Evolutionary conservation across 2,888 invertebrate species (phyloP), one percentile per base, ranked within the genome.

Genomic region (Agriopis marginaria): DNA sequence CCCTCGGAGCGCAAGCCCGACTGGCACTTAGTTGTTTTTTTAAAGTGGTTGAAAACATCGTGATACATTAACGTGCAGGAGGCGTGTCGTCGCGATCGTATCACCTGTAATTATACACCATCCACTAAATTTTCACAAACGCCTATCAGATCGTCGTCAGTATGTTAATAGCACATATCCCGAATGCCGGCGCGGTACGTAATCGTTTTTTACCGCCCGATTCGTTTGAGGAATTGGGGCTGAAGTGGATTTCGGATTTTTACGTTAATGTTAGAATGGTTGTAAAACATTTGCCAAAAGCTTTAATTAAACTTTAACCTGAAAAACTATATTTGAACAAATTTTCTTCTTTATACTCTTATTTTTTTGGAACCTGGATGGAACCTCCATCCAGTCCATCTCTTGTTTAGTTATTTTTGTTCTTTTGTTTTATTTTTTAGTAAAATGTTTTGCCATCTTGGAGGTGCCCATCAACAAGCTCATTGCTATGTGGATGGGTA

Each of bases 61-160:
- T 81, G 81, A 77, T 81, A 81, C 80, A 83, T 84, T 85, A 86
- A 82, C 79, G 76, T 72, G 77, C 79, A 72, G 86, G 78, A 80
- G 91, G 91, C 87, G 90, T 89, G 86, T 82, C 85, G 79, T 78
- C 75, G 74, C 78, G 91, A 91, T 91, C 74, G 77, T 91, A 91
- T 91, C 91, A 68, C 76, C 84, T 80, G 89, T 91, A 91, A 91
- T 91, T 91, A 90, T 86, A 87, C 79, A 83, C 87, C 86, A 85
- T 89, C 86, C 88, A 90, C 89, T 87, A 91, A 91, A 90, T 92
- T 91, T 91, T 88, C 90, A 88, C 91, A 90, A 90, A 89, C 87
- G 76, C 80, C 79, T 91, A 92, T 92, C 91, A 78, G 91, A 92
- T 92, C 86, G 79, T 77, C 82, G 85, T 79, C 82, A 84, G 89